phyloP scores from a whole-genome alignment of 2,888 invertebrate species.

The Rugalucina vietnamica region DNA sequence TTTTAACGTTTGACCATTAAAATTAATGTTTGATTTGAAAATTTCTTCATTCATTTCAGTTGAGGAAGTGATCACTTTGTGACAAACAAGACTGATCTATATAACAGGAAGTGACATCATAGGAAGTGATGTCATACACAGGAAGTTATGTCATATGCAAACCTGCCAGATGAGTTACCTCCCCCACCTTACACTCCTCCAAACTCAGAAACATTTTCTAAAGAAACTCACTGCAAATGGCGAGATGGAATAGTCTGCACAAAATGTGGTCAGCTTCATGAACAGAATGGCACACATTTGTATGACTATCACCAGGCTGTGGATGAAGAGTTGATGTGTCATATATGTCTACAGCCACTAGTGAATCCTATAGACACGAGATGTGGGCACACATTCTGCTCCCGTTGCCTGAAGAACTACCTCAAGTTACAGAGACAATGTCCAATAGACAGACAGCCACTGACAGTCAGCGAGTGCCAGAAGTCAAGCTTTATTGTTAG shows the following conservation, averaged over 20 bases:
- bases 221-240: constrained; percentile 65
- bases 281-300: constrained; percentile 81
- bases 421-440: constrained; percentile 83
- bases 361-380: constrained; percentile 84
- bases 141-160: constrained; percentile 58
- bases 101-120: too few relatives aligned
- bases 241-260: constrained; percentile 75
- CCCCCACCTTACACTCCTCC: constrained; percentile 62
- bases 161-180: constrained; percentile 46
- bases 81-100: too few relatives aligned
- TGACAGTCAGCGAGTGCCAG: constrained; percentile 82
- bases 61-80: too few relatives aligned
- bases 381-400: constrained; percentile 83
- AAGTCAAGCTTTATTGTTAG: constrained; percentile 84
- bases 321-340: constrained; percentile 84
- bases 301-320: constrained; percentile 84
- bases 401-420: constrained; percentile 82
- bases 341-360: constrained; percentile 85
- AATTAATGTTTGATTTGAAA: too few relatives aligned
- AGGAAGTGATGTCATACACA: constrained; percentile 24
- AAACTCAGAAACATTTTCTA: constrained; percentile 60
- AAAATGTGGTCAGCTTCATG: constrained; percentile 82
- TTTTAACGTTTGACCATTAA: too few relatives aligned
- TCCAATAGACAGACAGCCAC: constrained; percentile 83
- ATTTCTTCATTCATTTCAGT: too few relatives aligned